Base-by-base conservation (phyloP, 2,797 vertebrate species). In the Leuciscus waleckii region DNA sequence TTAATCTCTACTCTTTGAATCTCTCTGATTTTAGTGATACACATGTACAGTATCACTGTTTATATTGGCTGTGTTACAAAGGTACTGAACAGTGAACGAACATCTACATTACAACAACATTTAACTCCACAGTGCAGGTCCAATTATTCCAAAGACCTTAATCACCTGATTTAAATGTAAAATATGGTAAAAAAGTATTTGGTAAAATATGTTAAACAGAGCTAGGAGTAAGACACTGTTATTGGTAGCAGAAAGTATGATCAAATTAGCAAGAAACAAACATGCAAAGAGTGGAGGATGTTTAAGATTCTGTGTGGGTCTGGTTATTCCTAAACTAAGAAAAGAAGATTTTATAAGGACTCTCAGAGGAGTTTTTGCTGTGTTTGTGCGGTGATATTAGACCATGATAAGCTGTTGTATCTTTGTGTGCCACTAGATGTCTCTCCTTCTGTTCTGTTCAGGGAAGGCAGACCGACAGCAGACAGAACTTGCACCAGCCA, bases 351-450 rank as follows among this genome's bases (percentile, higher is more conserved):
- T 41, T 41, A 61, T 61, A 61, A 58, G 7, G 23, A 41, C 75
- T 77, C 67, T 58, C 58, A 41, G 23, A 49, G n/a, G 54, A 46
- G 70, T 69, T 82, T 26, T 29, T 65, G 6, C 3, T 67, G 19
- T 85, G 8, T 43, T 32, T 68, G n/a, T 81, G 56, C 32, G 13
- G 9, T 14, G 8, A 0, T 67, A 26, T 68, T 61, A 35, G 26
- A 61, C 65, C 23, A 78, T 49, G 61, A 11, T 37, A 68, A 32
- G 9, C 43, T 89, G 91, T 82, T 81, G 41, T 87, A 69, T 86
- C 91, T 89, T 84, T 88, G 89, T 82, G 92, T 89, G 90, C 95
- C 95, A 96, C 94, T 92, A 96, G 95, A 94, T 94, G 95, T 94
- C 95, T 94, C 95, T 92, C 94, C 94, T 88, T 89, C 85, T 90